A percentile compares a stretch with the other conserved stretches of the same genome.
These are phyloP conservation scores for Ferrisia virgata DNA, from an alignment of 2,888 invertebrate species.

Conservation along the genomic window DNA sequence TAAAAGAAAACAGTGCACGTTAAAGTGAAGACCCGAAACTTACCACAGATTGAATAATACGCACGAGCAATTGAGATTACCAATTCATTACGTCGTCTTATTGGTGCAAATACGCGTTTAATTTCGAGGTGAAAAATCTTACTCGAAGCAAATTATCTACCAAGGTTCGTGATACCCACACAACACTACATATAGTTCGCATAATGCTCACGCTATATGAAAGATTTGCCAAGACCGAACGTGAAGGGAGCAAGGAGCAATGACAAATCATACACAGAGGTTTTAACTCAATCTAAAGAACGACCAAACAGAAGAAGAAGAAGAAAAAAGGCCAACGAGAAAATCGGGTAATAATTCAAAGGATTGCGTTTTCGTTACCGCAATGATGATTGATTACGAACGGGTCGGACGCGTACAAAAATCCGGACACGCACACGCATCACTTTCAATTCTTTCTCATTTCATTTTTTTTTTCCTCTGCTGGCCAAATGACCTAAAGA, in stretches of 20 bases:
- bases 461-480: neutral
- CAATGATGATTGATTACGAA: slow-evolving; percentile 36
- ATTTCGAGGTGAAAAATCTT: neutral
- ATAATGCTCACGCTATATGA: neutral
- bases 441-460: slow-evolving; percentile 21
- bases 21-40: neutral
- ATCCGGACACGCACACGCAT: slow-evolving; percentile 35
- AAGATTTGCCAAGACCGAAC: neutral
- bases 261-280: slow-evolving; percentile 4
- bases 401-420: slow-evolving; percentile 18
- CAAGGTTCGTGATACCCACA: neutral
- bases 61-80: neutral
- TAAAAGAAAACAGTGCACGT: neutral
- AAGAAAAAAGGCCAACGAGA: neutral
- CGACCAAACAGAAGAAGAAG: neutral
- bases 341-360: slow-evolving; percentile 30
- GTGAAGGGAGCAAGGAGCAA: neutral
- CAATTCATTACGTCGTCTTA: neutral
- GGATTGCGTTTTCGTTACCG: slow-evolving; percentile 22
- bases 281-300: neutral
- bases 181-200: no score
- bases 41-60: neutral
- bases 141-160: neutral
- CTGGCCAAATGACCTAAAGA: slow-evolving; percentile 20
- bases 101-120: neutral